Base-by-base conservation (phyloP, 2,888 invertebrate genomes). In the Oeneis ivallda region DNA sequence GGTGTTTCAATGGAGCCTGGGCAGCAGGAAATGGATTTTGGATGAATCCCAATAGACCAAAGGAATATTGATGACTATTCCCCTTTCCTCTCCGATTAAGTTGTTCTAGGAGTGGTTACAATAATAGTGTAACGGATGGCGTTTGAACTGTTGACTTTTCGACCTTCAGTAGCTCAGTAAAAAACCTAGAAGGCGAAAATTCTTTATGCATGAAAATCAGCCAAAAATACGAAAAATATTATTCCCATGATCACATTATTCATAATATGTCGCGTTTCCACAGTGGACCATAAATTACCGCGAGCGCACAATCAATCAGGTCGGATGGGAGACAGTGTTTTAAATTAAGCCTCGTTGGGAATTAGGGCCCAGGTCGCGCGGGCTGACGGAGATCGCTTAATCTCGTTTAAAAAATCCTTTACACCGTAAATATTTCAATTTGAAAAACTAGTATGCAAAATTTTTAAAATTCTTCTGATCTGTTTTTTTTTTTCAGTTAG, bases 261-360 rank as follows among this genome's bases (percentile, higher is more conserved):
- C 82, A 85, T 83, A 83, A 85, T 86, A 81, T 83, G 81, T 81
- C 75, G 76, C 70, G 64, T 65, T 67, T 68, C 62, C 69, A 69
- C 50, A 62, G 70, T 41, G 61, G 66, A 65, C 74, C 73, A 75
- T 75, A 79, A 82, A 83, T 80, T 79, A 77, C 77, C 71, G 71
- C 68, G 68, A 74, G 71, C 72, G 70, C 60, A 69, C 78, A 76
- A 85, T 84, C 84, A 81, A 84, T 84, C 83, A 84, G 75, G 61
- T 37, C 17, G 70, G 60, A 63, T 52, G 54, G 65, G 68, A 67
- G 71, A 68, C 64, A 62, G 64, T 70, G 69, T 77, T 79, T 79
- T 75, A 78, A 79, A 78, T 78, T 74, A 76, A 77, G 73, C 73
- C 71, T 60, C 67, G 68, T 69, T 64, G 58, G 64, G 73, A 72